phyloP scores from a whole-genome alignment of 2,888 invertebrate genomes.

The Horisme vitalbata region DNA sequence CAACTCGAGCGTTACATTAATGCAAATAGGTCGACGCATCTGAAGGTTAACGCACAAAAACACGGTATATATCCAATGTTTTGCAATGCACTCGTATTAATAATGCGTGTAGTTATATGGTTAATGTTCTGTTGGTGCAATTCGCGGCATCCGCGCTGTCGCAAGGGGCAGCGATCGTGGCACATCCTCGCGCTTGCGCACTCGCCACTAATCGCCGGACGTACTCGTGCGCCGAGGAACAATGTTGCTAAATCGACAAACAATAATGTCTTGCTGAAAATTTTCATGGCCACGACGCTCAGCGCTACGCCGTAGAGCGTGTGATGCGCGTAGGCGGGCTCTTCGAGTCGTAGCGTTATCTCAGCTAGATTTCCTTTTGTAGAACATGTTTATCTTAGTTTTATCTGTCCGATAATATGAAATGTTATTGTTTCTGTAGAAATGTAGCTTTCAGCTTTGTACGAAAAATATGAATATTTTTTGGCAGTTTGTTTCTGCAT shows the following conservation, averaged over 20 bases:
- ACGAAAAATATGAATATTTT: too few species aligned
- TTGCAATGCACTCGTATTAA: conserved; percentile 78
- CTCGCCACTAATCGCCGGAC: conserved; percentile 74
- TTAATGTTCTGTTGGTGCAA: conserved; percentile 67
- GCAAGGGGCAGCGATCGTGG: conserved; percentile 63
- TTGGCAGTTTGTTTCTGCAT: too few species aligned
- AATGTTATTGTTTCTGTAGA: background rate
- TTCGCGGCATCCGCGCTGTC: conserved; percentile 77
- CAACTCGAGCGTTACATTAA: conserved; percentile 74
- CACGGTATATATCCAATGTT: conserved; percentile 69
- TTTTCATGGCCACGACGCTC: conserved; percentile 40
- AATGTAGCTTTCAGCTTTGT: too few species aligned
- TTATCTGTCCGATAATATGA: background rate
- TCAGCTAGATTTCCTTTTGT: conserved; percentile 1
- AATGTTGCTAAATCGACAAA: conserved; percentile 61
- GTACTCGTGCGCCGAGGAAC: conserved; percentile 56
- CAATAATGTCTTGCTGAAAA: conserved; percentile 48
- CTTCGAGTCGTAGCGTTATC: conserved; percentile 3
- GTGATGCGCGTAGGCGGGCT: conserved; percentile 12
- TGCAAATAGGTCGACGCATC: conserved; percentile 71
- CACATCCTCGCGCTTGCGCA: conserved; percentile 77
- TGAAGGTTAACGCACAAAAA: conserved; percentile 77
- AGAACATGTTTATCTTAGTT: background rate
- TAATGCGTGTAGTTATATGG: conserved; percentile 64
- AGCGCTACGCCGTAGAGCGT: conserved; percentile 32